Evolutionary conservation across 2,113 vertebrate species (phyloP), one percentile per base, ranked within the genome.

Genomic region (Platysternon megacephalum): DNA sequence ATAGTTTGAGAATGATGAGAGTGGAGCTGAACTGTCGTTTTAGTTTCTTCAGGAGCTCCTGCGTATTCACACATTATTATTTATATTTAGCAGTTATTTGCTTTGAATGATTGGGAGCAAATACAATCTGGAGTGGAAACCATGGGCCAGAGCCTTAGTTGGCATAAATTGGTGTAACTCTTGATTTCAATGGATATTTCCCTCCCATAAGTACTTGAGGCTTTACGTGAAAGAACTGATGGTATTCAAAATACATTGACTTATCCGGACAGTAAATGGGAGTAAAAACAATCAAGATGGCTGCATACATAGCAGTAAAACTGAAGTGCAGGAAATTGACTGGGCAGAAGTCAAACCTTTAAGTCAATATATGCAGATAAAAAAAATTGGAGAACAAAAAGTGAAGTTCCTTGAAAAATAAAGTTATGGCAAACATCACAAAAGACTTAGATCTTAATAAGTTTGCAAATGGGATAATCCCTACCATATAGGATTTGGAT

Each of bases 391-490:
- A 92, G 55, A 4, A 2, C 53, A 87, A 95, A 82, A 44, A 81
- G 3, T 1, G 29, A 1, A 82, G 6, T 97, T 95, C 85, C 94
- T 92, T 84, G 74, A 89, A 94, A 61, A 84, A 48, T 97, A 95
- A 97, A 95, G 87, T 96, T 79, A 96, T 72, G 89, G 93, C 84
- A 95, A 94, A 88, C 89, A 58, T 8, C 4, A 92, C 42, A 79
- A 84, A 93, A 68, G 91, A 68, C 88, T 88, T 81, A 88, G 91
- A 93, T 46, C 79, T 95, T 53, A 52, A 53, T 46, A 81, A 55
- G 68, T 82, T 82, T 95, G 94, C 91, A 95, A 95, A 84, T 88
- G 58, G 85, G 95, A 93, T 85, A 95, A 96, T 24, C 28, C 93
- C 17, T 86, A 1, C 55, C 86, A 5, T 5, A n/a, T 44, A 82